phyloP scores from a whole-genome alignment of 2,113 vertebrate species.

The Zootoca vivipara region DNA sequence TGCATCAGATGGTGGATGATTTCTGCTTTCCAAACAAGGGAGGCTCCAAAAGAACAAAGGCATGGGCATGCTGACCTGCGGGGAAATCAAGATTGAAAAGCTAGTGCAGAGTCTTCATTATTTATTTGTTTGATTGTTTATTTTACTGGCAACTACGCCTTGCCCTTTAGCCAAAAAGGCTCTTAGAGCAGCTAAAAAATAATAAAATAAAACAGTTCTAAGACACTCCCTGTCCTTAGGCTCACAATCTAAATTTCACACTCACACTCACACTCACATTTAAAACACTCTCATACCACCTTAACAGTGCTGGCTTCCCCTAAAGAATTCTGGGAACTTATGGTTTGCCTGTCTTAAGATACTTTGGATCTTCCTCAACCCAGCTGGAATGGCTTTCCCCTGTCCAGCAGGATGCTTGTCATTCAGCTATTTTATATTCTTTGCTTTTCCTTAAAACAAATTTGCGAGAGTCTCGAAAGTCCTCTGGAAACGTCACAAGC shows the following conservation, averaged over 20 bases:
- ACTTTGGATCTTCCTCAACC: neutral
- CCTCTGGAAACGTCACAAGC: constrained; percentile 36
- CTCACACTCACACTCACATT: too few relatives aligned
- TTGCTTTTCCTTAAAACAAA: constrained; percentile 38
- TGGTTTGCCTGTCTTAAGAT: neutral
- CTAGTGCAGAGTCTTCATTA: too few relatives aligned
- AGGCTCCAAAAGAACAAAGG: neutral
- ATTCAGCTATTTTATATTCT: neutral
- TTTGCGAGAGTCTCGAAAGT: constrained; percentile 40
- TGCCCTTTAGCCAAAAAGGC: too few relatives aligned
- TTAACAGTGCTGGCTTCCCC: too few relatives aligned
- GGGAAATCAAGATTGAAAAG: neutral
- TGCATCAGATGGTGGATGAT: neutral
- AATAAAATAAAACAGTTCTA: too few relatives aligned
- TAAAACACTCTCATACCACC: too few relatives aligned
- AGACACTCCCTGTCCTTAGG: too few relatives aligned
- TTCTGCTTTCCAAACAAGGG: neutral
- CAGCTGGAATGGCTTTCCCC: constrained; percentile 25
- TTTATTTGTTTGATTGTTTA: too few relatives aligned
- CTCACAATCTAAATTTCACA: too few relatives aligned
- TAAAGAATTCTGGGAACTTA: neutral
- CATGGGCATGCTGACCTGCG: neutral
- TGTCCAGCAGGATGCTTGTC: constrained; percentile 6
- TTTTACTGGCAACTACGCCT: too few relatives aligned
- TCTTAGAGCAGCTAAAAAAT: too few relatives aligned